These are phyloP conservation scores for Tachina grossa DNA, from an alignment of 2,888 invertebrate species.

Conservation along the genomic window DNA sequence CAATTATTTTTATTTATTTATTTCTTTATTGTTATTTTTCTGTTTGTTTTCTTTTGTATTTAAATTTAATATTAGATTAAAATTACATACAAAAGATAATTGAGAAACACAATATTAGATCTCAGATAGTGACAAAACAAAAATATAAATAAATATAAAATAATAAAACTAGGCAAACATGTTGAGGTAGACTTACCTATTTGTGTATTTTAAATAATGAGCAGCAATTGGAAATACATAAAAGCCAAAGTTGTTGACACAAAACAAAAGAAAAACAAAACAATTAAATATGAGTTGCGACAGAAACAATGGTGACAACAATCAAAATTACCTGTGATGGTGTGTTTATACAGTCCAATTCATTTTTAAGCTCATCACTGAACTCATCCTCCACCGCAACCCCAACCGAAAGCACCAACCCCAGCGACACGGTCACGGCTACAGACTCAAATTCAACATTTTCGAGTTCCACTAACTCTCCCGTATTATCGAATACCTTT, in stretches of 20 bases:
- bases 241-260: background rate
- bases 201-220: conserved; percentile 10
- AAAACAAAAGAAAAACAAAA: conserved; percentile 52
- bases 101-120: no score
- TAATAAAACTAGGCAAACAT: conserved; percentile 34
- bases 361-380: conserved; percentile 78
- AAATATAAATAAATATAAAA: background rate
- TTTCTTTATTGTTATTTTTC: no score
- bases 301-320: conserved; percentile 81
- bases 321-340: conserved; percentile 83
- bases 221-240: conserved; percentile 1
- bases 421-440: conserved; percentile 28
- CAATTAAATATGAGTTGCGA: conserved; percentile 66
- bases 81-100: no score
- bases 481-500: conserved; percentile 19
- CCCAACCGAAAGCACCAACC: conserved; percentile 34
- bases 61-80: no score
- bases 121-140: background rate
- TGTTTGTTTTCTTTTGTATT: no score
- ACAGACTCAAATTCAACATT: conserved; percentile 61
- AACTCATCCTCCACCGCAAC: conserved; percentile 56
- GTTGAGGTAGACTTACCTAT: background rate
- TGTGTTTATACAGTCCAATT: conserved; percentile 82
- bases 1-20: no score
- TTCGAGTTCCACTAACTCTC: conserved; percentile 29